A percentile compares a stretch with the other conserved stretches of the same genome.
Conservation (phyloP, 37 sponge, comb jelly and placozoan species). For the Haliclona indistincta region DNA sequence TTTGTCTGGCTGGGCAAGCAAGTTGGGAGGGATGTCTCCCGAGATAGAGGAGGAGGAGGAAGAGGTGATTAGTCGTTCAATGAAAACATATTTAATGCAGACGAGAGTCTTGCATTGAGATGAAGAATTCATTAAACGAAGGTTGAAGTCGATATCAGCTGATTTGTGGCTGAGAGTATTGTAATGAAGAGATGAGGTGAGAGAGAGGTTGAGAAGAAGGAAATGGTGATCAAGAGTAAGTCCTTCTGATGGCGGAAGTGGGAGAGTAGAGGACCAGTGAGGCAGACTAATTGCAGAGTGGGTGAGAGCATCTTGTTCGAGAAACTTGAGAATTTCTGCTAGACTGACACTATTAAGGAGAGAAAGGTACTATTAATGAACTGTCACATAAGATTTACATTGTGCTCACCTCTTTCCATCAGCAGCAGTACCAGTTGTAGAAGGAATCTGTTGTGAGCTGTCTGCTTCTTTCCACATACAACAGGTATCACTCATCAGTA, state of each 20-base stretch:
- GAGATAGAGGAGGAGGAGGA: neutral
- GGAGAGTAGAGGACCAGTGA: slow-evolving; percentile 31
- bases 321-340: slow-evolving; percentile 36
- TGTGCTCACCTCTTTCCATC: neutral
- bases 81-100: no score
- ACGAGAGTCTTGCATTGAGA: no score
- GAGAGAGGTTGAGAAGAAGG: slow-evolving; percentile 61
- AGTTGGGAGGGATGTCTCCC: neutral
- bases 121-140: slow-evolving; percentile 2
- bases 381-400: neutral
- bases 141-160: slow-evolving; percentile 64
- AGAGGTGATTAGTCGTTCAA: neutral
- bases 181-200: slow-evolving; percentile 31
- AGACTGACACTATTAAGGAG: slow-evolving; percentile 32
- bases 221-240: slow-evolving; percentile 62
- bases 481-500: slow-evolving; percentile 75
- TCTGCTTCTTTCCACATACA: slow-evolving; percentile 77
- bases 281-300: slow-evolving; percentile 34
- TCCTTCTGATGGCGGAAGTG: slow-evolving; percentile 1
- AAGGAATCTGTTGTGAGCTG: neutral
- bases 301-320: slow-evolving; percentile 39
- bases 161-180: slow-evolving; percentile 54
- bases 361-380: neutral
- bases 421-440: no score
- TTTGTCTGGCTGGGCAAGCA: slow-evolving; percentile 21